These are phyloP conservation scores for Maniola hyperantus DNA, from an alignment of 2,888 invertebrate genomes.

Conservation along the genomic window DNA sequence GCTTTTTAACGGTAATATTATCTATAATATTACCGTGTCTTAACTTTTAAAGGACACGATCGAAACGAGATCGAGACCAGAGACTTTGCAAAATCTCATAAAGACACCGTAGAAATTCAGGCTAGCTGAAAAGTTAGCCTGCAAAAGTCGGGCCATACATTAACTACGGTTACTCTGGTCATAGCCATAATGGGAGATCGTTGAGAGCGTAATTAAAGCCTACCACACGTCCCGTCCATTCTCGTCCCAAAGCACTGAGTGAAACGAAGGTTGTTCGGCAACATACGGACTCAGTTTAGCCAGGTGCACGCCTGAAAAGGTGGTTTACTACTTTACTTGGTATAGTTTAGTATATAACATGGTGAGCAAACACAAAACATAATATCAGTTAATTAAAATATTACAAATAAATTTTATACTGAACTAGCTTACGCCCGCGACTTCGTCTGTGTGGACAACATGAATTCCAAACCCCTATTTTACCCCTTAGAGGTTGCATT, in stretches of 20 bases:
- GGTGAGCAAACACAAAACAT: too few relatives aligned
- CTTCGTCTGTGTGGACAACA: too few relatives aligned
- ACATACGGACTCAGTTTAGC: constrained; percentile 31
- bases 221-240: constrained; percentile 55
- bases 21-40: too few relatives aligned
- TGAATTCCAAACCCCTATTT: too few relatives aligned
- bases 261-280: constrained; percentile 31
- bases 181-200: constrained; percentile 52
- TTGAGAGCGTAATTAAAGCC: constrained; percentile 64
- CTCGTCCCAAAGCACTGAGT: constrained; percentile 46
- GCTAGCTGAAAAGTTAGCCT: constrained; percentile 41
- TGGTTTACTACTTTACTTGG: background rate
- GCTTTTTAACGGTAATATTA: too few relatives aligned
- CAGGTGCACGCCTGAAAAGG: background rate
- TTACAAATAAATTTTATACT: too few relatives aligned
- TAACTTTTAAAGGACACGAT: too few relatives aligned
- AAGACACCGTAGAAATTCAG: constrained; percentile 3
- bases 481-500: too few relatives aligned
- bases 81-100: background rate
- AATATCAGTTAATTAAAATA: too few relatives aligned
- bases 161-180: constrained; percentile 37
- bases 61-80: too few relatives aligned
- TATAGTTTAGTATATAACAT: background rate
- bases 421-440: too few relatives aligned
- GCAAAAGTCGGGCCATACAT: constrained; percentile 34